A percentile compares a stretch with the other conserved stretches of the same genome.
phyloP scores from a whole-genome alignment of 2,113 vertebrate genomes.

The Tor tambroides region DNA sequence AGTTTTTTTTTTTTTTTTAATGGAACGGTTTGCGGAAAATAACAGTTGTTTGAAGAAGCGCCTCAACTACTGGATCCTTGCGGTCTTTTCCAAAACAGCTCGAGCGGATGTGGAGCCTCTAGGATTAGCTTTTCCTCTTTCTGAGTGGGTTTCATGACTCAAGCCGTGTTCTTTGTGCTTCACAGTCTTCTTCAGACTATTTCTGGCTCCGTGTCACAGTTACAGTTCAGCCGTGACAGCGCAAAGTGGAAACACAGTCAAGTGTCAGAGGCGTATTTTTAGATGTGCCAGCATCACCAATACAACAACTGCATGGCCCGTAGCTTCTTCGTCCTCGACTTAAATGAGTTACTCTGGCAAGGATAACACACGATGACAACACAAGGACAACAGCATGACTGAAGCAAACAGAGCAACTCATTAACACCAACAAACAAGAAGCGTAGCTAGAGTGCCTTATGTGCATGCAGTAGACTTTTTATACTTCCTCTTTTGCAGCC shows the following conservation, averaged over 20 bases:
- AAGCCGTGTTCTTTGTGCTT: slow-evolving; percentile 59
- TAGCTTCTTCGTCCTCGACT: slow-evolving; percentile 60
- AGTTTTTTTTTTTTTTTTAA: not conserved
- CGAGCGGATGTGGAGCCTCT: not conserved
- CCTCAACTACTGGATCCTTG: not conserved
- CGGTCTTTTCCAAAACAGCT: not conserved
- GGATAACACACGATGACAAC: slow-evolving; percentile 20
- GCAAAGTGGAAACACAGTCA: slow-evolving; percentile 80
- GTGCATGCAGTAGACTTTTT: slow-evolving; percentile 3
- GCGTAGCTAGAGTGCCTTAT: not conserved
- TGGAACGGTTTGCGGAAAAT: not conserved
- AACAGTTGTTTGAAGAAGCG: not conserved
- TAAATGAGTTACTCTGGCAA: slow-evolving; percentile 56
- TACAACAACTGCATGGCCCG: slow-evolving; percentile 68
- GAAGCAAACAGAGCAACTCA: slow-evolving; percentile 1
- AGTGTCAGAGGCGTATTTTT: slow-evolving; percentile 78
- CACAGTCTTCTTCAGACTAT: slow-evolving; percentile 71
- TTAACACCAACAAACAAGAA: not conserved
- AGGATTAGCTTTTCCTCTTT: slow-evolving; percentile 43
- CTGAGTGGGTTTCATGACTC: slow-evolving; percentile 64
- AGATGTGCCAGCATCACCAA: slow-evolving; percentile 72
- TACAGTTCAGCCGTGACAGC: slow-evolving; percentile 69
- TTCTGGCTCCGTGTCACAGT: slow-evolving; percentile 69
- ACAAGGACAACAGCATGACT: not conserved
- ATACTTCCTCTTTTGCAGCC: slow-evolving; percentile 35